These are phyloP conservation scores for Glaucomys volans DNA, from an alignment of 2,113 vertebrate genomes.

Conservation along the genomic window DNA sequence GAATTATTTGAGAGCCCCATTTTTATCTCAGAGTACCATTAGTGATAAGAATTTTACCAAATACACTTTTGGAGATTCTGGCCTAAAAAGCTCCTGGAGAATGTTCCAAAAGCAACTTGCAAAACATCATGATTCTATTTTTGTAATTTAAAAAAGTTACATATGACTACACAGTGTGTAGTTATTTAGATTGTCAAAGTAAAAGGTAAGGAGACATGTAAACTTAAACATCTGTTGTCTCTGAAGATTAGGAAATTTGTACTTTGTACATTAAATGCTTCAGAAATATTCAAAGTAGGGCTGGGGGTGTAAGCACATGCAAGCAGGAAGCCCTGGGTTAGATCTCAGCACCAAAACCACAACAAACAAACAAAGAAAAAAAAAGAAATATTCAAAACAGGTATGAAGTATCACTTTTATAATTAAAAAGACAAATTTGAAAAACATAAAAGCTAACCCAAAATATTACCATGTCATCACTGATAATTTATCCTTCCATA, in stretches of 20 bases:
- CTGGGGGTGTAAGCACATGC: neutral
- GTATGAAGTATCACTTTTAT: neutral
- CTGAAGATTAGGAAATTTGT: constrained; percentile 1
- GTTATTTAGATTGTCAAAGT: neutral
- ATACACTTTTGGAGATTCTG: constrained; percentile 43
- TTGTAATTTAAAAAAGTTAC: constrained; percentile 37
- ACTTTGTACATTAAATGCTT: constrained; percentile 33
- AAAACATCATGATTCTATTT: constrained; percentile 44
- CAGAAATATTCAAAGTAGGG: constrained; percentile 23
- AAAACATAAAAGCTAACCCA: neutral
- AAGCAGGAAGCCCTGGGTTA: neutral
- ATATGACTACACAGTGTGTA: neutral
- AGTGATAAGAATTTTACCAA: constrained; percentile 56
- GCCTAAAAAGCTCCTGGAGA: constrained; percentile 60
- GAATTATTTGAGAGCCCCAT: constrained; percentile 8
- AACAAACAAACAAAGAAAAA: neutral
- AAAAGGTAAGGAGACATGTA: neutral
- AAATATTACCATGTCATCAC: neutral
- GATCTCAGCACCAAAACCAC: neutral
- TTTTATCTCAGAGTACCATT: constrained; percentile 44
- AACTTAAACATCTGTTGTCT: constrained; percentile 19
- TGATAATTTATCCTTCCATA: neutral
- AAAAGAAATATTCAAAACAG: neutral
- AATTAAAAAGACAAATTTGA: constrained; percentile 20
- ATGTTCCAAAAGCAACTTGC: constrained; percentile 56